Conservation (phyloP, 2,888 invertebrate species). For the Metacarcinus magister region DNA sequence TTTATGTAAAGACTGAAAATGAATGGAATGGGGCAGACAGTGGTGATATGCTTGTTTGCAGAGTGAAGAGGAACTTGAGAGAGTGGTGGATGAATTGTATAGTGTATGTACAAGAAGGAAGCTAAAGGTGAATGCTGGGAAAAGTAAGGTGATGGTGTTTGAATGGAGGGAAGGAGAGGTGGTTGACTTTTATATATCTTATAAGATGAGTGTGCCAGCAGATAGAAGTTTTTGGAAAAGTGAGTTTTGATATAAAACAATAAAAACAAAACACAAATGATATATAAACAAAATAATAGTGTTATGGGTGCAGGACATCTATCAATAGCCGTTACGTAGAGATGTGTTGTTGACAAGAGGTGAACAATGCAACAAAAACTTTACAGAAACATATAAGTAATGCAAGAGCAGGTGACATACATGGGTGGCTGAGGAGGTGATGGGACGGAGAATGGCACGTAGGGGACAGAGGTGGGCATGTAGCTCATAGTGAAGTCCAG, state of each 20-base stretch:
- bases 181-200: too few species aligned
- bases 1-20: too few species aligned
- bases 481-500: conserved; percentile 79
- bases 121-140: too few species aligned
- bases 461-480: conserved; percentile 77
- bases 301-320: neutral
- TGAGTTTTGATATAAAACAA: neutral
- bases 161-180: too few species aligned
- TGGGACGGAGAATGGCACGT: conserved; percentile 70
- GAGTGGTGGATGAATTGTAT: too few species aligned
- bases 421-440: conserved; percentile 73
- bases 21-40: too few species aligned
- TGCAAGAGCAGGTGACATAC: conserved; percentile 83
- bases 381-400: conserved; percentile 83
- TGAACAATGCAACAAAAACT: neutral
- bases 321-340: neutral
- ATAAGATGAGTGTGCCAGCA: neutral
- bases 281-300: neutral
- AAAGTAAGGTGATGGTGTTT: too few species aligned
- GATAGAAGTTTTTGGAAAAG: too few species aligned
- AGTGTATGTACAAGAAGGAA: too few species aligned
- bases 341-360: neutral
- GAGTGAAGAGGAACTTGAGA: too few species aligned
- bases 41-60: too few species aligned
- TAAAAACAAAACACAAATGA: neutral